These are phyloP conservation scores for Uria lomvia DNA, from an alignment of 2,113 vertebrate genomes.

Conservation along the genomic window DNA sequence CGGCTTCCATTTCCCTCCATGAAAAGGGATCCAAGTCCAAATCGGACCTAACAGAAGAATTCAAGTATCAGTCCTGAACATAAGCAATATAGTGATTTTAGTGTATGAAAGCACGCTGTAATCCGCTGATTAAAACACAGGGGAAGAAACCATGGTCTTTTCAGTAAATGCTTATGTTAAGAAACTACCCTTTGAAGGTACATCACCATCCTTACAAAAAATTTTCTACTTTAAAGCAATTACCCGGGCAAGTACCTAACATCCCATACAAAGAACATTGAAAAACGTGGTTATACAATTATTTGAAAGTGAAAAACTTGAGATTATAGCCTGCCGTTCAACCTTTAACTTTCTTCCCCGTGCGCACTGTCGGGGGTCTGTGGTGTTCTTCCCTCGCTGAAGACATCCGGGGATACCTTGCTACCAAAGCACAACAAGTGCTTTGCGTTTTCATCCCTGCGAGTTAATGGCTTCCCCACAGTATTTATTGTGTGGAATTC, in stretches of 20 bases:
- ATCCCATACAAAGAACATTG: neutral
- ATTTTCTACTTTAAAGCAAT: neutral
- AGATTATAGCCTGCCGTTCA: neutral
- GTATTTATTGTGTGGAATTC: neutral
- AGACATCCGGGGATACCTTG: neutral
- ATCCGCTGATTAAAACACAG: neutral
- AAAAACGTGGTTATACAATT: neutral
- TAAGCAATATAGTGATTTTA: neutral
- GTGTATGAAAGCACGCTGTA: rapidly evolving
- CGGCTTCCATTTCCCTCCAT: neutral
- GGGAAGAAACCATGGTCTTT: neutral
- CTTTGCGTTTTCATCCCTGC: neutral
- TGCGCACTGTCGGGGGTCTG: rapidly evolving
- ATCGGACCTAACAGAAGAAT: neutral
- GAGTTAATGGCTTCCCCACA: neutral
- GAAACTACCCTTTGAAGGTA: neutral
- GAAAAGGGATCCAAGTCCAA: neutral
- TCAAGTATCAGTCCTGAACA: neutral
- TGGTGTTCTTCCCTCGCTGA: neutral
- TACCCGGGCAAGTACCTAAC: neutral
- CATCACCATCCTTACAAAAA: neutral
- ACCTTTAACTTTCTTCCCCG: neutral
- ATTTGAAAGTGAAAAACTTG: neutral
- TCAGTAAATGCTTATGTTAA: neutral
- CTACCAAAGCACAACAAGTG: neutral